Base-by-base conservation (phyloP, 2,113 vertebrate species). In the Nannobrachium achirus region DNA sequence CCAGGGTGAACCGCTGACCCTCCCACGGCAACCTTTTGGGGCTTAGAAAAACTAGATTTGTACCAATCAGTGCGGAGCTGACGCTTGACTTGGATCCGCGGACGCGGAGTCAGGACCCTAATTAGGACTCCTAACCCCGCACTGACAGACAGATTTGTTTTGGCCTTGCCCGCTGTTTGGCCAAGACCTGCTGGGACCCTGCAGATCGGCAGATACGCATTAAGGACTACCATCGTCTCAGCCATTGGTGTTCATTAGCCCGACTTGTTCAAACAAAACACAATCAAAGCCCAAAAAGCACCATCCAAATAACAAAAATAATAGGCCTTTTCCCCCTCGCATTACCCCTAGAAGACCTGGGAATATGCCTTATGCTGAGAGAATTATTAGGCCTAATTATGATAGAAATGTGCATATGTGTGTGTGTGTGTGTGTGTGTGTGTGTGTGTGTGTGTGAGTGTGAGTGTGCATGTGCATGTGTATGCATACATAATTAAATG, bases 231-330 rank as follows among this genome's bases (percentile, higher is more conserved):
- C 91, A 84, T 71, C 81, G 86, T 90, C 89, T n/a, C 84, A 89
- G 50, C 73, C 87, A 91, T 92, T 92, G 85, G 89, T 86, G 93
- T 95, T 96, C 95, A 96, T 97, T 95, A 89, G 90, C 74, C 79
- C 0, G 90, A 90, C 89, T 88, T 87, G 89, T 91, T 92, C 86
- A 93, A 94, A 92, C 91, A 91, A 92, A 92, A 92, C 87, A 89
- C 80, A 93, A 93, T 93, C 90, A 92, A 91, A 92, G 78, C 76
- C 86, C 44, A 0, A 86, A 86, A 63, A 75, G 69, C 71, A 48
- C 69, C 78, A 75, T 89, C 82, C 81, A 86, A 89, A 89, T 90
- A 91, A 78, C 64, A 83, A 78, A 83, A 89, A 88, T 91, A 92
- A 88, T 86, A 75, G 79, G 69, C 71, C 83, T 84, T 85, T 89